Evolutionary conservation across 2,797 vertebrate genomes (phyloP), one percentile per base, ranked within the genome.

Genomic region (Ambastaia sidthimunki): DNA sequence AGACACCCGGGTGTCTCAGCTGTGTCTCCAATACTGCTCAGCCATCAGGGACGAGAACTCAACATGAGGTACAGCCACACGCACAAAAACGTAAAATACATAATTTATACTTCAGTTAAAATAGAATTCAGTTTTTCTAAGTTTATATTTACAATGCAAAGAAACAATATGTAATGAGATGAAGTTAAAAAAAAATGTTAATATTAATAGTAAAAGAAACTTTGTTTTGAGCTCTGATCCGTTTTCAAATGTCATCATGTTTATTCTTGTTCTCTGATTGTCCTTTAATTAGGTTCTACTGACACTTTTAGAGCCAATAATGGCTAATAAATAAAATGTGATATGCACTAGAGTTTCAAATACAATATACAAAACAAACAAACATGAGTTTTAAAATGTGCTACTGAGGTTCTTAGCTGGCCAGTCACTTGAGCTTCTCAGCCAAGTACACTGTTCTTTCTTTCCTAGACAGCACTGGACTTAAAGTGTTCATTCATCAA

Each of bases 101-200:
- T 97, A 98, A 98, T 93, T 97, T 97, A 97, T 94, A 95, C 92
- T 94, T 96, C 93, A 95, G 94, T 94, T 96, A 97, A 97, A 98
- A 98, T 96, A 98, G 93, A 96, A 94, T 93, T 96, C 93, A 95
- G 96, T 96, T 94, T 89, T 96, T 94, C 95, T 97, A 97, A 96
- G 95, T 28, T 96, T 96, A 95, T 97, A 98, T 98, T 96, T 98
- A 98, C 96, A 96, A 95, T 95, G 78, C 59, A 62, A 44, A 66
- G 25, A 92, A 95, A 93, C n/a, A 92, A 91, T 88, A 93, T 94
- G 94, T 91, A 94, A 95, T 94, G 94, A 97, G 94, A 96, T 95
- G 95, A 93, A 93, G 93, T 93, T 88, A 81, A 37, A 85, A 70
- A 62, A 71, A 71, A 76, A 48, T 60, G 66, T 69, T 70, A 48